Evolutionary conservation across 2,113 vertebrate genomes (phyloP).

Genomic region (Myxocyprinus asiaticus): DNA sequence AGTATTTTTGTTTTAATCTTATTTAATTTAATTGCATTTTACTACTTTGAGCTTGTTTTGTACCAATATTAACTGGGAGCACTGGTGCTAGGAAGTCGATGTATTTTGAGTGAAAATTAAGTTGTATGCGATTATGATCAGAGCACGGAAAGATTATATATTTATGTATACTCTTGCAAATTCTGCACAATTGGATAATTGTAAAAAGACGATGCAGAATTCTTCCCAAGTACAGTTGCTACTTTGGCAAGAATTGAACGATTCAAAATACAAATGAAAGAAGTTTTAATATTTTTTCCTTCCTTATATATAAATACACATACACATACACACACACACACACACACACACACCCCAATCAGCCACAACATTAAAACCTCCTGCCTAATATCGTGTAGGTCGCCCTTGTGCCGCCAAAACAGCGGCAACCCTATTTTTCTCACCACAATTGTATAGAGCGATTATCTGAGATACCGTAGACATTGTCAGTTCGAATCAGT

Average conservation of each 20-base stretch:
- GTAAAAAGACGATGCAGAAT: conserved; percentile 32
- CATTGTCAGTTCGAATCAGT: too few relatives aligned
- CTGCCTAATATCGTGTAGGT: too few relatives aligned
- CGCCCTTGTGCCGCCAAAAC: too few relatives aligned
- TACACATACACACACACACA: conserved; percentile 69
- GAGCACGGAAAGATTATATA: conserved; percentile 66
- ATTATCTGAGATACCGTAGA: too few relatives aligned
- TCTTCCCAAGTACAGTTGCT: conserved; percentile 33
- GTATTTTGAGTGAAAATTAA: conserved; percentile 68
- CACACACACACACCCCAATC: too few relatives aligned
- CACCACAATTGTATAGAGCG: too few relatives aligned
- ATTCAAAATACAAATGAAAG: conserved; percentile 61
- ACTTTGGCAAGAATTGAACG: conserved; percentile 50
- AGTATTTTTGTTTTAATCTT: conserved; percentile 43
- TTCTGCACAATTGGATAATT: conserved; percentile 62
- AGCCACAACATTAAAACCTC: too few relatives aligned
- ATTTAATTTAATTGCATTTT: conserved; percentile 65
- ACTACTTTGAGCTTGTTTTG: conserved; percentile 43
- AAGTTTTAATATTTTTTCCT: conserved; percentile 49
- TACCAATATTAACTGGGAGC: conserved; percentile 57
- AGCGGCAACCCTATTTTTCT: too few relatives aligned
- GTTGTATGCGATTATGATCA: conserved; percentile 68
- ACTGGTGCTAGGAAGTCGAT: conserved; percentile 63
- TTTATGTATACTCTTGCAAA: conserved; percentile 51
- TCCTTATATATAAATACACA: conserved; percentile 63